Evolutionary conservation across 2,113 vertebrate genomes (phyloP).

Genomic region (Hirundichthys speculiger): DNA sequence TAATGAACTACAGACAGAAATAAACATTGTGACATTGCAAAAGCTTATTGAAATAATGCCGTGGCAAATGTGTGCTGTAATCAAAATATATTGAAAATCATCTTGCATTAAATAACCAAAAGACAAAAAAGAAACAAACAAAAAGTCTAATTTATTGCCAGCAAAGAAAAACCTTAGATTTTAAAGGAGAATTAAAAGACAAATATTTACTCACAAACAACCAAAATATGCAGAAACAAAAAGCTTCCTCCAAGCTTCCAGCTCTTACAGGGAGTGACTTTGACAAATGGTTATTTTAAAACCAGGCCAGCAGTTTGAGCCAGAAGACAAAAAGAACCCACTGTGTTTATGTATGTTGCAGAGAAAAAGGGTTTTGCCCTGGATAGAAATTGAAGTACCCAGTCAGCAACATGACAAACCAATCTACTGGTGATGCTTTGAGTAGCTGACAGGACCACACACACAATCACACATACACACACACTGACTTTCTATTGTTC

Average conservation of each 20-base stretch:
- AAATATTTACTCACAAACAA: conserved; percentile 23
- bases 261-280: conserved; percentile 49
- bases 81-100: no score
- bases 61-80: no score
- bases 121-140: no score
- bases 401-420: conserved; percentile 74
- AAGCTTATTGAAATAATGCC: no score
- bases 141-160: no score
- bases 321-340: conserved; percentile 41
- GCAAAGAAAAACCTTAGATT: neutral
- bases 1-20: no score
- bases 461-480: neutral
- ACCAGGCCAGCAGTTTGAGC: conserved; percentile 49
- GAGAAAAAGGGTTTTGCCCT: conserved; percentile 48
- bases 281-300: conserved; percentile 67
- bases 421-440: conserved; percentile 59
- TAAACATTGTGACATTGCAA: no score
- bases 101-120: no score
- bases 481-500: conserved; percentile 35
- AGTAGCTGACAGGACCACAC: conserved; percentile 62
- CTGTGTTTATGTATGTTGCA: conserved; percentile 42
- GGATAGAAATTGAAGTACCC: conserved; percentile 67
- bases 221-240: conserved; percentile 2
- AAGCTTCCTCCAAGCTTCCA: conserved; percentile 28
- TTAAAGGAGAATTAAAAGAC: conserved; percentile 20